phyloP scores from a whole-genome alignment of 2,888 invertebrate species.

The Punctoribates punctum region DNA sequence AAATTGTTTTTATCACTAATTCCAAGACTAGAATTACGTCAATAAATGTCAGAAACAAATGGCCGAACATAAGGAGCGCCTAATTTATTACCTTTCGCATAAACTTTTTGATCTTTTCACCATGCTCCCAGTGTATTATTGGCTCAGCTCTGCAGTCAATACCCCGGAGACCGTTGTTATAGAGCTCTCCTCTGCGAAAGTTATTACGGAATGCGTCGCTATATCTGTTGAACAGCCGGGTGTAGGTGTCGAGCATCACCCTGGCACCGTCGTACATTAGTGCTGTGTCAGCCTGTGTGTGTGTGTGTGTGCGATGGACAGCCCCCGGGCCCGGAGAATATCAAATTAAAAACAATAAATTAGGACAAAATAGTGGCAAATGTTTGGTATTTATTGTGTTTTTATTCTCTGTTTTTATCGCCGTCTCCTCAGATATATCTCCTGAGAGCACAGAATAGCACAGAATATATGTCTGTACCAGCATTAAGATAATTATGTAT shows the following conservation, averaged over 20 bases:
- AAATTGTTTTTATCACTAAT: neutral
- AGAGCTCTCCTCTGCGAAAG: conserved; percentile 60
- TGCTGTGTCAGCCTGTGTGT: conserved; percentile 90
- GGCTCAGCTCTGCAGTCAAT: conserved; percentile 78
- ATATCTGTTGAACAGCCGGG: conserved; percentile 77
- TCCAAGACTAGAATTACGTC: neutral
- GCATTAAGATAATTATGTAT: too few species aligned
- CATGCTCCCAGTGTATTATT: conserved; percentile 84
- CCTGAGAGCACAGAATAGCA: too few species aligned
- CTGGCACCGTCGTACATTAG: conserved; percentile 93
- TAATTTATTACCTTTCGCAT: conserved; percentile 79
- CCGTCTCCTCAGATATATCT: too few species aligned
- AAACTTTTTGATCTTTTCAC: conserved; percentile 80
- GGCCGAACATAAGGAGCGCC: too few species aligned
- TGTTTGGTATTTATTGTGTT: too few species aligned
- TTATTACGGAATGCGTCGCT: conserved; percentile 71
- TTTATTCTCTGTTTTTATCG: too few species aligned
- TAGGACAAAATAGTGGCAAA: too few species aligned
- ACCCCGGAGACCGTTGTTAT: conserved; percentile 65
- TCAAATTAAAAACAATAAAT: too few species aligned
- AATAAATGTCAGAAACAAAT: too few species aligned
- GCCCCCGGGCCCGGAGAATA: too few species aligned
- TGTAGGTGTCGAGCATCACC: conserved; percentile 84
- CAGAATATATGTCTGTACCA: too few species aligned
- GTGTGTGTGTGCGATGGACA: too few species aligned